A percentile compares a stretch with the other conserved stretches of the same genome.
Evolutionary conservation across 2,888 invertebrate species (phyloP).

Genomic region (Clostera curtula): DNA sequence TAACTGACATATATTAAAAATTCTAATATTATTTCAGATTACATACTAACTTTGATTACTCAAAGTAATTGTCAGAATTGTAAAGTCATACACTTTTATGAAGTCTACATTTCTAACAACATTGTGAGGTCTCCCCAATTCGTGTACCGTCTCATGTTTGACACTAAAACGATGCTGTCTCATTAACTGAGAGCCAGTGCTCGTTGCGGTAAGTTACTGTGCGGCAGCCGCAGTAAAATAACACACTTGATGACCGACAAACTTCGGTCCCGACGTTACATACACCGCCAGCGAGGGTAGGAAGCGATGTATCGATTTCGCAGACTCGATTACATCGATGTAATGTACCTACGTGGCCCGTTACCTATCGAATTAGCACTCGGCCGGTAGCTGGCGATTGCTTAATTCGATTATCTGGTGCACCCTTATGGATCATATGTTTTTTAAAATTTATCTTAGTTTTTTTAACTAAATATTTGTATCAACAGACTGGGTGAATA

Average conservation of each 20-base stretch:
- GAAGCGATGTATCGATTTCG: slow-evolving; percentile 30
- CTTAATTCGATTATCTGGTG: slow-evolving; percentile 31
- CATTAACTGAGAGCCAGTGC: slow-evolving; percentile 58
- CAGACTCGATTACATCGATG: slow-evolving; percentile 25
- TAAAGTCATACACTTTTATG: too few relatives aligned
- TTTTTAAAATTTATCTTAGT: too few relatives aligned
- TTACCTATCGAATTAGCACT: slow-evolving; percentile 12
- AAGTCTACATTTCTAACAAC: not conserved
- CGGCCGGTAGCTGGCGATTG: slow-evolving; percentile 26
- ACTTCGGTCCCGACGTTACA: slow-evolving; percentile 31
- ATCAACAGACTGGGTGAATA: too few relatives aligned
- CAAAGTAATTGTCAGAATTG: too few relatives aligned
- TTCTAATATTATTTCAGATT: too few relatives aligned
- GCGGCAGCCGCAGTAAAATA: slow-evolving; percentile 54
- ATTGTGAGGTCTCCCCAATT: slow-evolving; percentile 15
- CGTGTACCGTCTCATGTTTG: slow-evolving; percentile 42
- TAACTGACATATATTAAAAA: too few relatives aligned
- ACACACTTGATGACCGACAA: slow-evolving; percentile 59
- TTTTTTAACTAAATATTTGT: too few relatives aligned
- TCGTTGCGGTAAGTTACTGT: slow-evolving; percentile 62
- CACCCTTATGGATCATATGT: slow-evolving; percentile 13
- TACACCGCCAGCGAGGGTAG: slow-evolving; percentile 22
- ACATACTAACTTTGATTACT: too few relatives aligned
- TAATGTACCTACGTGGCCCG: slow-evolving; percentile 26
- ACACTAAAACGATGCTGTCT: slow-evolving; percentile 60